Base-by-base conservation (phyloP, 2,797 vertebrate genomes). In the Pantherophis vulpinus region DNA sequence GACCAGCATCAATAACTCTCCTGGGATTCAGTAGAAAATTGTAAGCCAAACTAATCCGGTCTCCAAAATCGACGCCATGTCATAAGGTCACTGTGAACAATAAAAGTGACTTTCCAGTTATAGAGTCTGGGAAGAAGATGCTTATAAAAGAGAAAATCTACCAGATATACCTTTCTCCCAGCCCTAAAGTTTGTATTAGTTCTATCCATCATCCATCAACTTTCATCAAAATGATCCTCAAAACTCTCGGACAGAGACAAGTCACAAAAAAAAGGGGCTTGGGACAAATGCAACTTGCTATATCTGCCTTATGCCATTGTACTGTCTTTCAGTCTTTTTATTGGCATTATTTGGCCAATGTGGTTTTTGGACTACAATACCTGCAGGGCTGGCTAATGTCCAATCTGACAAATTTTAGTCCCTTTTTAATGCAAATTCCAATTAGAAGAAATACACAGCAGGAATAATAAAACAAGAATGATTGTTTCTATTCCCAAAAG, bases 351-450 rank as follows among this genome's bases (percentile, higher is more conserved):
- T 79, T 23, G 32, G 32, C 20, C 54, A 47, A 8, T 29, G 27
- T 91, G 25, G 56, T 29, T 91, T 47, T 91, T 10, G 74, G 37
- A n/a, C 14, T 55, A 86, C 5, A 27, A 20, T 47, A 60, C 0
- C n/a, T 51, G 74, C 60, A 59, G 70, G 56, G 47, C 51, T 55
- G n/a, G 9, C 11, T 37, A 59, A 18, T 4, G n/a, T 47, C 56
- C 23, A 90, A 3, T 51, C 29, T 55, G 20, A 54, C 54, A 14
- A 18, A n/a, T 70, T 92, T 94, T 91, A 94, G 59, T 90, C 88
- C 89, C 93, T 74, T 95, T 79, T 92, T 91, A 93, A 91, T 74
- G 54, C 37, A 87, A 63, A 60, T 5, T 66, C 92, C 90, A 63
- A 91, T 61, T 94, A 27, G 74, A 86, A 29, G 14, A 47, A 83